Base-by-base conservation (phyloP, 2,113 vertebrate species). In the Calonectris borealis region DNA sequence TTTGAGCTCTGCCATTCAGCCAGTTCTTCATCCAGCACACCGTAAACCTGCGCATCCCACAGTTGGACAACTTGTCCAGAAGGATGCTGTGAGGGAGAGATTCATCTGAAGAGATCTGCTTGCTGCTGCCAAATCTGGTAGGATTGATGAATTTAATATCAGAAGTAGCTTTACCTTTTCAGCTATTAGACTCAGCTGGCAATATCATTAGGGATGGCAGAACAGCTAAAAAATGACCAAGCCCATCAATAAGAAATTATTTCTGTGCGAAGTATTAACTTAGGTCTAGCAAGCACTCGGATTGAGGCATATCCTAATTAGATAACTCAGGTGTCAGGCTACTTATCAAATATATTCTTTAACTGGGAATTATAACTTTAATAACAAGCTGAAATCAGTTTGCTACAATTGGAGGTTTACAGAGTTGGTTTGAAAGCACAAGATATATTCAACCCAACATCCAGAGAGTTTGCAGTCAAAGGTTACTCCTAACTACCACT, bases 131-230 rank as follows among this genome's bases (percentile, higher is more conserved):
- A 81, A 51, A 89, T 11, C 60, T 81, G 68, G 52, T 7, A 93
- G 84, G 93, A 94, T 52, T 79, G 81, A 94, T 94, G 72, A 91
- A 96, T 89, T 91, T 84, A 94, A 82, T 91, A 96, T 68, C 94
- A 93, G 89, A 85, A 94, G 83, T 8, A 88, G 73, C 65, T 91
- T 96, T 87, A 94, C 72, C 66, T 93, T 92, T 83, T 86, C 81
- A 68, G 76, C 64, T 91, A 32, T 75, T 49, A 62, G 77, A 27
- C 48, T 55, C 84, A 91, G 95, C 80, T 48, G 38, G 82, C 61
- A 93, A 75, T 71, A 82, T n/a, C 65, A 78, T 87, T 89, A 95
- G 52, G 69, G 84, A 73, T 61, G 77, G 83, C 91, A 89, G 69
- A 71, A 75, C 29, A 93, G 87, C 89, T 93, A 11, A 91, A 86